These are phyloP conservation scores for Calephelis perditalis DNA, from an alignment of 2,888 invertebrate genomes.

Conservation along the genomic window DNA sequence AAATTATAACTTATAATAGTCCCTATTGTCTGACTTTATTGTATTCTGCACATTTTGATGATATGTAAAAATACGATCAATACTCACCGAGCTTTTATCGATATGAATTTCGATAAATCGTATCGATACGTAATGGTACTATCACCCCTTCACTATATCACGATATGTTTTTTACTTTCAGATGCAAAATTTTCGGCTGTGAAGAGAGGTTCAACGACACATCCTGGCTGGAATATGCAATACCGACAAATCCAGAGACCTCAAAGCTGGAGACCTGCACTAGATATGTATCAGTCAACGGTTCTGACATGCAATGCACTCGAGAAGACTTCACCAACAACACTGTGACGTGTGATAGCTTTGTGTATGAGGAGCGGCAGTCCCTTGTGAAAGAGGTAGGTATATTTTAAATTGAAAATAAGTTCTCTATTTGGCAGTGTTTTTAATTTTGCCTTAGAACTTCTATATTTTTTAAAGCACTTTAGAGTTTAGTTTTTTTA, in stretches of 20 bases:
- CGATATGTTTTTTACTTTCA: conserved; percentile 25
- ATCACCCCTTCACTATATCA: too few species aligned
- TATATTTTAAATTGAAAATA: not conserved
- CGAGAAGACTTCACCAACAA: conserved; percentile 51
- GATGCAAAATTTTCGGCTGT: conserved; percentile 60
- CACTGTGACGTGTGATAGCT: conserved; percentile 49
- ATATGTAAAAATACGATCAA: too few species aligned
- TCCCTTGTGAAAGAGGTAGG: conserved; percentile 65
- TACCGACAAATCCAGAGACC: conserved; percentile 45
- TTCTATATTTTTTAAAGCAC: too few species aligned
- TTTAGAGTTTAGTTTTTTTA: too few species aligned
- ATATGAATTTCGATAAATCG: too few species aligned
- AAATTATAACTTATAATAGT: too few species aligned
- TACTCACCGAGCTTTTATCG: too few species aligned
- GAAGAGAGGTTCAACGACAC: conserved; percentile 64
- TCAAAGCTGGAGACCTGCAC: conserved; percentile 42
- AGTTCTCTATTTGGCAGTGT: too few species aligned
- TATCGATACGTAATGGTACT: too few species aligned
- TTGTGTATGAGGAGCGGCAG: conserved; percentile 52
- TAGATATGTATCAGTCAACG: conserved; percentile 42
- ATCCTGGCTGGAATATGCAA: conserved; percentile 58
- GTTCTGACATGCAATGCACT: conserved; percentile 43
- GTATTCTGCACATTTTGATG: too few species aligned
- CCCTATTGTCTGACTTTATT: too few species aligned
- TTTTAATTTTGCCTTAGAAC: too few species aligned